Base-by-base conservation (phyloP, 2,888 invertebrate genomes). In the Idaea dimidiata region DNA sequence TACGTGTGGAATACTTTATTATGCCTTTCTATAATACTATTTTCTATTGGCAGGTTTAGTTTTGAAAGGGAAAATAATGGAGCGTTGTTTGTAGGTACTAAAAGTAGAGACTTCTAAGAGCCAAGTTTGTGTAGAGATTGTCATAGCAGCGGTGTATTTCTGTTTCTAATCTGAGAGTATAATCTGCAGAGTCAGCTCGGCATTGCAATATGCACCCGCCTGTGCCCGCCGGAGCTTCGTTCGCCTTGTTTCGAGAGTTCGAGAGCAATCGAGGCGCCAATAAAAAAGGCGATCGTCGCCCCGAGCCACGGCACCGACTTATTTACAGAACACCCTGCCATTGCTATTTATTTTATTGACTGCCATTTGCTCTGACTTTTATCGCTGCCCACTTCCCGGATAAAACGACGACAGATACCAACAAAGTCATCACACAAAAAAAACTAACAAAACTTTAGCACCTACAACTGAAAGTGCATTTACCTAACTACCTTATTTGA, bases 341-440 rank as follows among this genome's bases (percentile, higher is more conserved):
- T 84, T 76, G 89, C 91, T 92, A 92, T 92, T 92, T 92, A 92
- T 92, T 92, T 92, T 92, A 92, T 92, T 91, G 92, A 90, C 91
- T 89, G 87, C 90, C 91, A 89, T 92, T 92, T 91, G 88, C 80
- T 82, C 86, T 88, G 91, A 91, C 89, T 91, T 91, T 91, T 92
- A 92, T 92, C 87, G 88, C 84, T 85, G 82, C 83, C 88, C 86
- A 84, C 86, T 90, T 90, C 83, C 88, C 84, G 85, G 86, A 85
- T 87, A 89, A 89, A 89, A 88, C 86, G 87, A 86, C 80, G 80
- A 77, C 89, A 89, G 90, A 89, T 91, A 87, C 78, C 77, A 77
- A 43, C 74, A 69, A 73, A 72, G 66, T 64, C 68, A 68, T 72
- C 68, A 62, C 64, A 68, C 64, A 68, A 14, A 43, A 43, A 43